These are phyloP conservation scores for Elgaria multicarinata DNA, from an alignment of 2,113 vertebrate species.

Conservation along the genomic window DNA sequence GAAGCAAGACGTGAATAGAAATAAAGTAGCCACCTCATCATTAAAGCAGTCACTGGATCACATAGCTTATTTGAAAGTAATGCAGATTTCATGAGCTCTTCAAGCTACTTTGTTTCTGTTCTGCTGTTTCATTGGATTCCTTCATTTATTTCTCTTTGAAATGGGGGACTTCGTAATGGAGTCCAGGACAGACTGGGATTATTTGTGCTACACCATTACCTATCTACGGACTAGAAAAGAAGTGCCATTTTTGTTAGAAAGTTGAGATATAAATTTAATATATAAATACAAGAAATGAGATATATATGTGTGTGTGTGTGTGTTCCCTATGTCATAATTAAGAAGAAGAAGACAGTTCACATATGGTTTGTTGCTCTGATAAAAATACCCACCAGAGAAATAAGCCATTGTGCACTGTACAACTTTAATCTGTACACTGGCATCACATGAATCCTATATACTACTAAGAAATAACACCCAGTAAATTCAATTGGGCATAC, in stretches of 20 bases:
- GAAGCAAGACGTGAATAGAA: constrained; percentile 32
- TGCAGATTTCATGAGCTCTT: background rate
- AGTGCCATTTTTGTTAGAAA: background rate
- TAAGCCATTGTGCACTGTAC: no score
- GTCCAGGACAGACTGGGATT: background rate
- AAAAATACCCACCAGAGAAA: no score
- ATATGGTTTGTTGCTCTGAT: no score
- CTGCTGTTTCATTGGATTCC: background rate
- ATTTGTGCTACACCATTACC: background rate
- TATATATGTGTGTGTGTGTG: no score
- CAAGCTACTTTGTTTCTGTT: background rate
- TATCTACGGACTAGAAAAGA: background rate
- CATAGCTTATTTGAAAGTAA: constrained; percentile 1
- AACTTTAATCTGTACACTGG: no score
- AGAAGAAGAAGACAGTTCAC: background rate
- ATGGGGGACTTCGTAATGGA: background rate
- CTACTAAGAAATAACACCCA: no score
- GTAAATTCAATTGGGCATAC: no score
- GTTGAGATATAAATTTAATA: no score
- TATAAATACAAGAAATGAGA: no score
- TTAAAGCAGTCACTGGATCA: background rate
- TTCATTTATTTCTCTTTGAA: background rate
- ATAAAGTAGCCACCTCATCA: constrained; percentile 17
- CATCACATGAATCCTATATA: no score
- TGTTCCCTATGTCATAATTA: background rate